Evolutionary conservation across 30 jellyfish, hydroid and myxozoan species (phyloP).

Genomic region (Hydractinia symbiolongicarpus): DNA sequence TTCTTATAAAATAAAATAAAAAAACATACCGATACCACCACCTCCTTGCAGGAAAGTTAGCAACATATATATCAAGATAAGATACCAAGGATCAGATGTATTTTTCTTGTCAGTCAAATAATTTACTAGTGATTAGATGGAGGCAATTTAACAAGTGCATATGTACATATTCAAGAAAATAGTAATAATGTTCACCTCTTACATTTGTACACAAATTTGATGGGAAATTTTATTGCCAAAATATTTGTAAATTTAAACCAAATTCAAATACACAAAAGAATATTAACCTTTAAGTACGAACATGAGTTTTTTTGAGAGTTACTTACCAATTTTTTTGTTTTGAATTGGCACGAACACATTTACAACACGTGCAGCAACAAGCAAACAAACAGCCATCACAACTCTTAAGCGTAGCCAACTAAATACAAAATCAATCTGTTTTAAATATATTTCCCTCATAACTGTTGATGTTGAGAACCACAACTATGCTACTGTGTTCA

Average conservation of each 20-base stretch:
- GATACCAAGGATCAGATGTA: slow-evolving; percentile 47
- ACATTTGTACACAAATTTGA: background rate
- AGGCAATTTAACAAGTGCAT: background rate
- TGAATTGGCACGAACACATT: slow-evolving; percentile 80
- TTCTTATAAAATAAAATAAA: background rate
- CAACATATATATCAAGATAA: slow-evolving; percentile 53
- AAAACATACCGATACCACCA: slow-evolving; percentile 77
- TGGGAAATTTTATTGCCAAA: background rate
- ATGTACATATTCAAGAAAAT: background rate
- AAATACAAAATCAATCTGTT: background rate
- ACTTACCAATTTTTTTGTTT: slow-evolving; percentile 70
- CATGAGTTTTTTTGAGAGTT: background rate
- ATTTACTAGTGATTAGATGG: slow-evolving; percentile 47
- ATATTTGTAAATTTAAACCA: background rate
- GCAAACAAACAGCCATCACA: slow-evolving; percentile 44
- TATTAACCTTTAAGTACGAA: background rate
- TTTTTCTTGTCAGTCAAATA: slow-evolving; percentile 41
- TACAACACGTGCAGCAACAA: slow-evolving; percentile 84
- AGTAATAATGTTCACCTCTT: background rate
- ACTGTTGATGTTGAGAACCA: too few relatives aligned
- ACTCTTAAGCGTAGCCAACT: slow-evolving; percentile 90
- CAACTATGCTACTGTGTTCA: too few relatives aligned
- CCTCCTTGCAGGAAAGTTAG: slow-evolving; percentile 80
- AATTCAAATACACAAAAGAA: too few relatives aligned
- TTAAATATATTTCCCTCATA: too few relatives aligned